Evolutionary conservation across 2,797 vertebrate species (phyloP), one percentile per base, ranked within the genome.

Genomic region (Amphiprion clarkii): DNA sequence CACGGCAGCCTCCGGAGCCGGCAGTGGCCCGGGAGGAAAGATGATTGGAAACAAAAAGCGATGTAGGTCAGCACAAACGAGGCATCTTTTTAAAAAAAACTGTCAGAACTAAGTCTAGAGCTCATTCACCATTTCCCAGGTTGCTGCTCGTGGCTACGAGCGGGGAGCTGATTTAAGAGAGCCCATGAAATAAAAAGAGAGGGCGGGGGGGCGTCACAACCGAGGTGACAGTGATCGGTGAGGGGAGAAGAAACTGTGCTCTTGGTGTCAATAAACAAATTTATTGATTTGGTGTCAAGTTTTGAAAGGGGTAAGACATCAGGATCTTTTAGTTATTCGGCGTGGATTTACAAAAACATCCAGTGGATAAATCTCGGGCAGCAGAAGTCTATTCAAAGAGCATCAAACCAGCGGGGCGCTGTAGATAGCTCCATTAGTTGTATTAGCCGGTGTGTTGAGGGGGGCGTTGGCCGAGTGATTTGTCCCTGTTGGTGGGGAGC

Each of bases 1-100:
- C 57, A 63, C 40, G 62, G 82, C 63, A 67, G 83, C 81, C 83
- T 80, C 76, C 40, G 69, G 74, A 73, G 67, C 79, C 27, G 11
- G 67, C 78, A 63, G 74, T 78, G 75, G 81, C 83, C 79, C 23
- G 7, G 62, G 72, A 80, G 86, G 53, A 82, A 76, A 78, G 84
- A 89, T 89, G 91, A 93, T 92, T 93, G 89, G 87, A 88, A 82
- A 75, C 82, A 85, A 92, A 91, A 90, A 92, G 86, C 29, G 58
- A 94, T 92, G 86, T 92, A 91, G 90, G 93, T 93, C 93, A 93
- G 88, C 89, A 90, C 84, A 93, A 91, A 93, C 67, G 61, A 92
- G 82, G 73, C 77, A 71, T 91, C 83, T 88, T 81, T 87, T 60
- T 42, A 64, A 80, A 72, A 23, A 87, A 83, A 78, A 5, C 82